phyloP scores from a whole-genome alignment of 2,113 vertebrate genomes.

The Marmota flaviventris region DNA sequence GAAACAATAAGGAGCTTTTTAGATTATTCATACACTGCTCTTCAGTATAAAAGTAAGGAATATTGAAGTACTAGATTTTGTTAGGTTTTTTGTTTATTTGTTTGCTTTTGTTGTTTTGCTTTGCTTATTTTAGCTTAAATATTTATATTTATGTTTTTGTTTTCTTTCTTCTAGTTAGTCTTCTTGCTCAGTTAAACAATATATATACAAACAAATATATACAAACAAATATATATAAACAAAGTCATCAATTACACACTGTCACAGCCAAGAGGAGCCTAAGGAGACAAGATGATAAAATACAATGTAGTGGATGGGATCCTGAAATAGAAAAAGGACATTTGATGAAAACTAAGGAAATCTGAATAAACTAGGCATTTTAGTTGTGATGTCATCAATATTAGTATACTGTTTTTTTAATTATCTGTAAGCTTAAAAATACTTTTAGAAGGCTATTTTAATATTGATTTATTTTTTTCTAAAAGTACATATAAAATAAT shows the following conservation, averaged over 20 bases:
- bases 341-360: background rate
- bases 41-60: background rate
- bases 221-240: background rate
- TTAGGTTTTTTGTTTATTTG: too few species aligned
- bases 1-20: background rate
- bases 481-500: background rate
- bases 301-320: background rate
- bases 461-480: background rate
- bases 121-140: background rate
- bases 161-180: background rate
- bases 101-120: background rate
- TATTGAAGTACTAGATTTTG: too few species aligned
- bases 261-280: background rate
- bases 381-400: background rate
- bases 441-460: background rate
- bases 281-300: background rate
- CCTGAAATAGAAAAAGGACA: background rate
- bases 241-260: background rate
- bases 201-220: background rate
- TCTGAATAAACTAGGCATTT: background rate
- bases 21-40: background rate
- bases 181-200: background rate
- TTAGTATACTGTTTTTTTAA: background rate
- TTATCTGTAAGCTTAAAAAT: background rate
- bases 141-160: background rate